A percentile compares a stretch with the other conserved stretches of the same genome.
These are phyloP conservation scores for Hesperia comma DNA, from an alignment of 2,888 invertebrate genomes.

Conservation along the genomic window DNA sequence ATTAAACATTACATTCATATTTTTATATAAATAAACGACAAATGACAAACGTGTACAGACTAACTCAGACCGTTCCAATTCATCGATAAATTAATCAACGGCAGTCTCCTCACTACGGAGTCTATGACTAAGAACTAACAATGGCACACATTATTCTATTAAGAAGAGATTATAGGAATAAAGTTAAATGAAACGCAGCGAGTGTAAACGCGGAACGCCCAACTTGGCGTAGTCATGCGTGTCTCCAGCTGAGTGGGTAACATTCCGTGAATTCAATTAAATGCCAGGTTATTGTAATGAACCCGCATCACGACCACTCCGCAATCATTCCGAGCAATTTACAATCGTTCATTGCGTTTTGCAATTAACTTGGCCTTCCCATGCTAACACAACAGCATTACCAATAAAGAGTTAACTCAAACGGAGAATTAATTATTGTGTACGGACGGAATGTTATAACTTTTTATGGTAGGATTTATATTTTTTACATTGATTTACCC, in stretches of 20 bases:
- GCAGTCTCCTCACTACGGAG: too few relatives aligned
- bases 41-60: too few relatives aligned
- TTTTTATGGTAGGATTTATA: neutral
- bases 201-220: slow-evolving; percentile 38
- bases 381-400: slow-evolving; percentile 43
- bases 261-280: slow-evolving; percentile 72
- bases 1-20: too few relatives aligned
- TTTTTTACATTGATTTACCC: neutral
- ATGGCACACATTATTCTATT: neutral
- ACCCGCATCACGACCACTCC: slow-evolving; percentile 65
- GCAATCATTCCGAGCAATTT: slow-evolving; percentile 73
- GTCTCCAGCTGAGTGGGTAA: slow-evolving; percentile 51
- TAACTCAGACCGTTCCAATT: too few relatives aligned
- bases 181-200: slow-evolving; percentile 10
- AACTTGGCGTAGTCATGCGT: slow-evolving; percentile 47
- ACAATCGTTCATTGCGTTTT: slow-evolving; percentile 72
- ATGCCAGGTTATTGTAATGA: slow-evolving; percentile 76
- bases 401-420: slow-evolving; percentile 17
- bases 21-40: too few relatives aligned
- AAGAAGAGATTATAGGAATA: neutral
- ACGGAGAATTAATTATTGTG: slow-evolving; percentile 7
- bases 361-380: slow-evolving; percentile 70
- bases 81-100: too few relatives aligned
- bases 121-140: too few relatives aligned
- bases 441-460: slow-evolving; percentile 1